phyloP scores from a whole-genome alignment of 1,140 invertebrate species.

The Listronotus bonariensis region DNA sequence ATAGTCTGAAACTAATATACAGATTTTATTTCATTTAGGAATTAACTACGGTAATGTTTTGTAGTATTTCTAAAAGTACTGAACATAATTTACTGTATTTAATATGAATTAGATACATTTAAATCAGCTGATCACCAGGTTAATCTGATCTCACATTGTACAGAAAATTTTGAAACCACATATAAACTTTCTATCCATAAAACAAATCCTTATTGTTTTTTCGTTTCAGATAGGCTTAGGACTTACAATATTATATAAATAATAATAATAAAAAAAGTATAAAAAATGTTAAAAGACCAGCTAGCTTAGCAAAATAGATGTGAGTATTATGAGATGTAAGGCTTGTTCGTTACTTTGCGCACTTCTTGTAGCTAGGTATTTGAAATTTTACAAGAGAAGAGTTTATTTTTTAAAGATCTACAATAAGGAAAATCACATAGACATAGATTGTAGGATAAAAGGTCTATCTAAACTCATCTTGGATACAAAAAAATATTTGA shows the following conservation, averaged over 20 bases:
- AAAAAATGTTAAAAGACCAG: slow-evolving; percentile 46
- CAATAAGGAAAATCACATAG: slow-evolving; percentile 5
- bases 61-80: too few species aligned
- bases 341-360: slow-evolving; percentile 35
- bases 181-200: too few species aligned
- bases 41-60: too few species aligned
- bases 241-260: slow-evolving; percentile 20
- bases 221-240: slow-evolving; percentile 12
- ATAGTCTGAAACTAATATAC: too few species aligned
- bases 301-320: slow-evolving; percentile 46
- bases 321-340: slow-evolving; percentile 29
- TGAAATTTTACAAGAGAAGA: slow-evolving; percentile 36
- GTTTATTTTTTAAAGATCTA: slow-evolving; percentile 38
- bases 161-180: too few species aligned
- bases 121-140: too few species aligned
- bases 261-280: slow-evolving; percentile 33
- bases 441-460: background rate
- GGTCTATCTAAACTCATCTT: background rate
- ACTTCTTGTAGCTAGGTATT: slow-evolving; percentile 38
- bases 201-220: background rate
- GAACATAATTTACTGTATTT: too few species aligned
- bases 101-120: too few species aligned
- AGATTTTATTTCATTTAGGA: too few species aligned
- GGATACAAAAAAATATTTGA: too few species aligned
- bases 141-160: too few species aligned